phyloP scores from a whole-genome alignment of 1,140 invertebrate genomes.

The Lutraria rhynchaena region DNA sequence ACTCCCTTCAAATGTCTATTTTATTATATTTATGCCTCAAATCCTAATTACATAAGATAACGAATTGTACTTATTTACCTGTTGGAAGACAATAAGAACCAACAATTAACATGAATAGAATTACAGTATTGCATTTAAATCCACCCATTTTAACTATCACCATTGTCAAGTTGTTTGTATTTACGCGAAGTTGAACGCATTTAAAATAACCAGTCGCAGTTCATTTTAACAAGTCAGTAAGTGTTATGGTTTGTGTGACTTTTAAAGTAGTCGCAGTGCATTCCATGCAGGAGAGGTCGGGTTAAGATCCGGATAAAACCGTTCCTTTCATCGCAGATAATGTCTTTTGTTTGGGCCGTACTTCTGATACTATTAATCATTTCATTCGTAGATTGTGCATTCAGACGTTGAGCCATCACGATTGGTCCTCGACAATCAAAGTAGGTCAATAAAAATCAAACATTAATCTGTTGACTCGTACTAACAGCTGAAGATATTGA shows the following conservation, averaged over 20 bases:
- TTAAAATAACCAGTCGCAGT: neutral
- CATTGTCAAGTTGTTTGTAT: neutral
- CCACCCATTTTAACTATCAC: neutral
- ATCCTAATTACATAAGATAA: neutral
- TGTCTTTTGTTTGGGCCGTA: neutral
- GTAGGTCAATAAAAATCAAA: too few species aligned
- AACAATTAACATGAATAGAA: neutral
- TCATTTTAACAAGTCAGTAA: neutral
- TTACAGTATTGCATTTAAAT: neutral
- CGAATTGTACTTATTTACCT: too few species aligned
- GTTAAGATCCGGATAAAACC: slow-evolving; percentile 13
- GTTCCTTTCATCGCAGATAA: slow-evolving; percentile 29
- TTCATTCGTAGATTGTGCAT: too few species aligned
- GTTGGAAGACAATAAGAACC: too few species aligned
- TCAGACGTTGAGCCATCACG: too few species aligned
- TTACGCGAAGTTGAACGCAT: neutral
- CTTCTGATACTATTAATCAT: too few species aligned
- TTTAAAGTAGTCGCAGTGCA: too few species aligned
- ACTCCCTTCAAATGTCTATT: neutral
- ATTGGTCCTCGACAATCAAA: too few species aligned
- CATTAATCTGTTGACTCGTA: too few species aligned
- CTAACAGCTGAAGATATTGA: too few species aligned
- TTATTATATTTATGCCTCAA: neutral
- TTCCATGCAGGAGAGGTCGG: neutral
- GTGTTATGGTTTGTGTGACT: neutral